phyloP scores from a whole-genome alignment of 2,113 vertebrate species.

The Formicarius rufipectus region DNA sequence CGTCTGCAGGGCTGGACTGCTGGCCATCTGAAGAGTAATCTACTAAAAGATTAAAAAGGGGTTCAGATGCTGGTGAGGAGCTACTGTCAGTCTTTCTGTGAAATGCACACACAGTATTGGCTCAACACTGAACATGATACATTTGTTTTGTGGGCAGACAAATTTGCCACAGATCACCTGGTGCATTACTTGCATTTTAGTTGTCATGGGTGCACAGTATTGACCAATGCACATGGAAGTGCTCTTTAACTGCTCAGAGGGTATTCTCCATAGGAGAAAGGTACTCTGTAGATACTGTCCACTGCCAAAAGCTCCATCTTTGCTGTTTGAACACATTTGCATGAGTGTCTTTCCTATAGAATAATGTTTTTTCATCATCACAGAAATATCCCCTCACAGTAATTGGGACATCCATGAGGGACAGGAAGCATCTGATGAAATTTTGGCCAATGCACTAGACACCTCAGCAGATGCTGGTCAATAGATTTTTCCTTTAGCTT shows the following conservation, averaged over 20 bases:
- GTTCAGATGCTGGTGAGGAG: background rate
- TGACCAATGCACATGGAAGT: background rate
- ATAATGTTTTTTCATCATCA: background rate
- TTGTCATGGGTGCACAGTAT: background rate
- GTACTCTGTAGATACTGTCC: background rate
- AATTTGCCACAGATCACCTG: background rate
- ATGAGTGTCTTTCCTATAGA: background rate
- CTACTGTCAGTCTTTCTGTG: background rate
- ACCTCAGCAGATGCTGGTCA: background rate
- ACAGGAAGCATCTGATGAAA: background rate
- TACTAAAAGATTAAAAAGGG: background rate
- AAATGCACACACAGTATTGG: background rate
- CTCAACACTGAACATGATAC: fast-evolving
- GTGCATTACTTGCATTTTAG: background rate
- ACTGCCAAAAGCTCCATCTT: background rate
- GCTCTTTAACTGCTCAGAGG: background rate
- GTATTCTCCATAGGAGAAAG: background rate
- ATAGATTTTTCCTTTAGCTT: background rate
- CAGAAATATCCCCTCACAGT: background rate
- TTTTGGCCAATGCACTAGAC: background rate
- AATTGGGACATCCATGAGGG: background rate
- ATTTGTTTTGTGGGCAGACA: background rate
- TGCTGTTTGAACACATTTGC: background rate
- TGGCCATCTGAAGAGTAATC: background rate
- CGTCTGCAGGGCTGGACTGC: background rate